Evolutionary conservation across 2,888 invertebrate species (phyloP), one percentile per base, ranked within the genome.

Genomic region (Margaritifera margaritifera): DNA sequence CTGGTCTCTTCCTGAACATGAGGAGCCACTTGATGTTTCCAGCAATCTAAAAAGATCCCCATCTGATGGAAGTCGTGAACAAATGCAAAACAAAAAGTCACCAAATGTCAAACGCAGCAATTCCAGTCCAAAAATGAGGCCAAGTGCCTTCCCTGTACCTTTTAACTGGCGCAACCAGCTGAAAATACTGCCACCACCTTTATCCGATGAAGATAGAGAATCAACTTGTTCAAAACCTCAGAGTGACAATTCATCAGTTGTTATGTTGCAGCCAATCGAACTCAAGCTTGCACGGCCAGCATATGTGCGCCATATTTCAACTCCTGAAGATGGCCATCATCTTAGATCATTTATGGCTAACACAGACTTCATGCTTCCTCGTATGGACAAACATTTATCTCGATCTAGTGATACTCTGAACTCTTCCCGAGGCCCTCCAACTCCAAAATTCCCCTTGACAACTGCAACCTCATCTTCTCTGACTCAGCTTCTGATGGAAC

Each of bases 201-300:
- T 42, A 42, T 84, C 85, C 0, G 85, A 85, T 67, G 85, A 85
- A 62, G 85, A 86, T 62, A 77, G 68, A 54, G 85, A 84, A n/a
- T 86, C 86, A 1, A 78, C 80, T 4, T 79, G 80, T 20, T 86
- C 86, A 19, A 80, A 81, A 62, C 84, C 78, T 20, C 69, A 78
- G 62, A 86, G 86, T 69, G 85, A 86, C 54, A 82, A 85, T 65
- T 86, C 86, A 20, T 86, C 85, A 18, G 83, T 86, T 19, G 81
- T 86, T 2, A 71, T 84, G 24, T 70, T 86, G 6, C 84, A 84
- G 62, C 86, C 86, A 6, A 86, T 86, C 25, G 81, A 85, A 63
- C 75, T 86, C 3, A 86, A 85, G 66, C 80, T 82, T 5, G 77
- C 83, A 18, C 77, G 79, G 54, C 80, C 80, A 42, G 80, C 83